Base-by-base conservation (phyloP, 1,140 invertebrate species). In the Achatina immaculata region DNA sequence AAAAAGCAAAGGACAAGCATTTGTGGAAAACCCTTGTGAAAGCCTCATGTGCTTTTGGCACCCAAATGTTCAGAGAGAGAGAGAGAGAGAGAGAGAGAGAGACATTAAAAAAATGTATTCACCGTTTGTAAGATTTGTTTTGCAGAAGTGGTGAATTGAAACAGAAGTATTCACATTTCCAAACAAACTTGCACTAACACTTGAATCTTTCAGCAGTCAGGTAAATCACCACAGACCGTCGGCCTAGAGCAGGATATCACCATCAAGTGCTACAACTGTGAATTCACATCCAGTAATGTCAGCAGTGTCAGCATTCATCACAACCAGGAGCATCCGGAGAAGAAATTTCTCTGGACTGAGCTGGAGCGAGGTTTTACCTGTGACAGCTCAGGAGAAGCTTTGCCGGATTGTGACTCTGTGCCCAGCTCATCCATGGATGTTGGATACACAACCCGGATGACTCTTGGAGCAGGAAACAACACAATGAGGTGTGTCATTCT, bases 221-320 rank as follows among this genome's bases (percentile, higher is more conserved):
- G 40, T 42, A 55, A 76, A 42, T 75, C 80, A 24, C 42, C 38
- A 24, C 58, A 73, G 14, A 66, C 45, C 9, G 58, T 75, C 24
- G 69, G 72, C 16, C 40, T 75, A 34, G 80, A 75, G 36, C 43
- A 75, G 51, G 36, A 72, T 40, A 69, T 81, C 16, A 76, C 78
- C 7, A 76, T 83, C 71, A 81, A 73, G 69, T 83, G 82, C 58
- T 71, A 80, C n/a, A 55, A 40, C 1, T 83, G 82, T 58, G 79
- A 83, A 0, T 73, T 78, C 36, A 45, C n/a, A 21, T 21, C 45
- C 9, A 31, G 28, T 31, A 81, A 31, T 45, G 79, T 83, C 66
- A 40, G 43, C 6, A 24, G 40, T 0, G 79, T 83, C 0, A 45
- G 65, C 42, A 42, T 78, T 1, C 82, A 83, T 45, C 79, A 81